Conservation (phyloP, 2,888 invertebrate genomes). For the Diarsia brunnea region DNA sequence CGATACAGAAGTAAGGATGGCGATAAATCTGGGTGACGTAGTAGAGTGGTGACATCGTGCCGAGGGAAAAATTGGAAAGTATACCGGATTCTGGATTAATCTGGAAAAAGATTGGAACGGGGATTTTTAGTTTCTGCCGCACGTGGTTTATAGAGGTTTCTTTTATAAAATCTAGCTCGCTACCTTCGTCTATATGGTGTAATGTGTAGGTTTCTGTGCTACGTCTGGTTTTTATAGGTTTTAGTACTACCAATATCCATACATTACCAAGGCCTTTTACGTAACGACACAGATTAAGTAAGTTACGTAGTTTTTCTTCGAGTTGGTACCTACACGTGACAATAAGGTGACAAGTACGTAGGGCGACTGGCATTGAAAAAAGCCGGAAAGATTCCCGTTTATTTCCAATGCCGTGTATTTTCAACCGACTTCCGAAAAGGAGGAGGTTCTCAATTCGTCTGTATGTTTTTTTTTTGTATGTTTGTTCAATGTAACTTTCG, state of each 20-base stretch:
- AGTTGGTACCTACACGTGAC: too few species aligned
- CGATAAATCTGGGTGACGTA: slow-evolving; percentile 73
- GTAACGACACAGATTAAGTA: not conserved
- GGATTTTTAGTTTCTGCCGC: slow-evolving; percentile 24
- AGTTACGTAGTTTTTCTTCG: not conserved
- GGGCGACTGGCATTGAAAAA: too few species aligned
- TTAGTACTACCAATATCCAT: not conserved
- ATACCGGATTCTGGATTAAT: slow-evolving; percentile 43
- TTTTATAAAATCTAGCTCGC: slow-evolving; percentile 7
- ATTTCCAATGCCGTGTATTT: too few species aligned
- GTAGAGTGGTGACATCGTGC: slow-evolving; percentile 49
- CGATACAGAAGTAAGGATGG: slow-evolving; percentile 70
- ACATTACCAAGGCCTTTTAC: not conserved
- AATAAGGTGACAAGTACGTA: not conserved
- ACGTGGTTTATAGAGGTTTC: slow-evolving; percentile 8
- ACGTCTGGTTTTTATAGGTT: slow-evolving; percentile 9
- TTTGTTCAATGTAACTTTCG: too few species aligned
- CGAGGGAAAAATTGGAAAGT: slow-evolving; percentile 48
- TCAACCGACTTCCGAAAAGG: too few species aligned
- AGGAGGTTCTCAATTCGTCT: too few species aligned
- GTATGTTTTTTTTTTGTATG: too few species aligned
- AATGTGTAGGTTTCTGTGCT: not conserved
- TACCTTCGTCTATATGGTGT: not conserved
- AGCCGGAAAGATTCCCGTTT: too few species aligned
- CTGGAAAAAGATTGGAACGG: slow-evolving; percentile 39